Percentiles rank a stretch among this genome's conserved stretches.
phyloP scores from a whole-genome alignment of 2,797 vertebrate species.

The Myripristis jacobus region DNA sequence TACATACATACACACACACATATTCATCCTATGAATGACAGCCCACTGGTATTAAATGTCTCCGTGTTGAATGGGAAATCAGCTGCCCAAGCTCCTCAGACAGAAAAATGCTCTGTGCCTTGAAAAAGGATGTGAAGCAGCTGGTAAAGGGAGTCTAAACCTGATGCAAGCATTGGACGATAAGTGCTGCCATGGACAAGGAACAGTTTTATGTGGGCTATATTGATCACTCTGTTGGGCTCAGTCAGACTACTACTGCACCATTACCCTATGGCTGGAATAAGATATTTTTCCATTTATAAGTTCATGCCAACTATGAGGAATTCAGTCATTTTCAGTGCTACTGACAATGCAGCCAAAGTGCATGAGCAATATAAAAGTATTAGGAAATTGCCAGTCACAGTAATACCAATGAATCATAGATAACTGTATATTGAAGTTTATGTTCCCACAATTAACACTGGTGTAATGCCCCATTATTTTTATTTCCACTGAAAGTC shows the following conservation, averaged over 20 bases:
- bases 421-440: neutral
- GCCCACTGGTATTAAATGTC: slow-evolving; percentile 49
- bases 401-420: neutral
- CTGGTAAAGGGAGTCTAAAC: slow-evolving; percentile 25
- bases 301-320: neutral
- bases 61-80: slow-evolving; percentile 43
- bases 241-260: slow-evolving; percentile 29
- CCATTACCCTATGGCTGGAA: slow-evolving; percentile 30
- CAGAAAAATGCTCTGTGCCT: slow-evolving; percentile 44
- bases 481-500: too few species aligned
- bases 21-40: slow-evolving; percentile 16
- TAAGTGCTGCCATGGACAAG: slow-evolving; percentile 39
- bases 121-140: slow-evolving; percentile 40
- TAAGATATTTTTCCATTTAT: slow-evolving; percentile 31
- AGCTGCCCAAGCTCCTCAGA: slow-evolving; percentile 40
- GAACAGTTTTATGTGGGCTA: slow-evolving; percentile 57
- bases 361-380: too few species aligned
- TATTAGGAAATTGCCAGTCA: too few species aligned
- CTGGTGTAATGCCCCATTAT: too few species aligned
- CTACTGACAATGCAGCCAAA: too few species aligned
- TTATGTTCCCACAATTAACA: neutral
- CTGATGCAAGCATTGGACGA: neutral
- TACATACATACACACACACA: slow-evolving; percentile 14
- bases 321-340: neutral
- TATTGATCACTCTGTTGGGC: slow-evolving; percentile 65